Evolutionary conservation across 2,797 vertebrate species (phyloP), one percentile per base, ranked within the genome.

Genomic region (Pipistrellus nathusii): DNA sequence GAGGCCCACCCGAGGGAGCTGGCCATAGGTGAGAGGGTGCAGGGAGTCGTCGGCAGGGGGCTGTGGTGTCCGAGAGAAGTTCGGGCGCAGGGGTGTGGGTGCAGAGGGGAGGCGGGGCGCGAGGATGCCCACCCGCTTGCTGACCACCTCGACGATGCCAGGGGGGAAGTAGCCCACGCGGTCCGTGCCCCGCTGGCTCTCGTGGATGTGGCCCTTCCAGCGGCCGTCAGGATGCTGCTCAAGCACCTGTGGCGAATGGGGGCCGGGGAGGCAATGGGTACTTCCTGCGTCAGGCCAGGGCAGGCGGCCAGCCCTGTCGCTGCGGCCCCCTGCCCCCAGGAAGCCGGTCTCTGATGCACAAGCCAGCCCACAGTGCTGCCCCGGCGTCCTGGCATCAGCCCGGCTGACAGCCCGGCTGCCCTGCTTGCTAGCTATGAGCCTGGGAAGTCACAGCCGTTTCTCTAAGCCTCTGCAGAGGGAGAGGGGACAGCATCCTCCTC

Each of bases 201-300:
- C 99, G 0, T 99, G 99, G 97, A 99, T 99, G 96, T 99, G 99
- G 2, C 99, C 99, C 97, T 99, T 99, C 99, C 99, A 99, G 38
- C 99, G 99, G 30, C 99, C 99, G 0, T 99, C 99, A 0, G 98
- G 85, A 41, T 99, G 99, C 97, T 99, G 99, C 98, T 99, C 99
- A 93, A 99, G 96, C 71, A 99, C 99, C 99, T 99, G 98, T 13
- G 27, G 53, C 48, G 44, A 69, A 66, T 0, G 32, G 30, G 41
- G 27, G 30, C 1, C 0, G 30, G 57, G 35, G 41, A 6, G 48
- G 27, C 62, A 10, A 11, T 1, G 8, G 62, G 88, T 53, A 82
- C 51, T n/a, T 62, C 55, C 73, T 11, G 30, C 4, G 17, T 25
- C n/a, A 2, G 25, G 85, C 17, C 46, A 25, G 48, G 69, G 68